phyloP scores from a whole-genome alignment of 2,888 invertebrate genomes.

The Callyntrura guangdongensis region DNA sequence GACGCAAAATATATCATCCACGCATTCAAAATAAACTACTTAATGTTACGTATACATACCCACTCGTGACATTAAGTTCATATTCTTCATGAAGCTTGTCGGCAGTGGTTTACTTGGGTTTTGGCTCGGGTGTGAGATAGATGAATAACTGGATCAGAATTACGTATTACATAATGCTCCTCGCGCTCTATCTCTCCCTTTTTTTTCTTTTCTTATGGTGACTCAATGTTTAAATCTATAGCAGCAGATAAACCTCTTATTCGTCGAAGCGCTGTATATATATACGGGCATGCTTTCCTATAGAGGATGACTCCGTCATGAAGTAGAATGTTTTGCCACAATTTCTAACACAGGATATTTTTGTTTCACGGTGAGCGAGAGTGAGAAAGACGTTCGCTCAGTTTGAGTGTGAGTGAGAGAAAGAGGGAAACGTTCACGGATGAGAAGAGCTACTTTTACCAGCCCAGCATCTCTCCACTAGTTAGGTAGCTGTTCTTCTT shows the following conservation, averaged over 20 bases:
- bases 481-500: neutral
- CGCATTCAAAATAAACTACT: neutral
- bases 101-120: slow-evolving; percentile 69
- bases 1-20: slow-evolving; percentile 7
- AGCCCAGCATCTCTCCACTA: slow-evolving; percentile 17
- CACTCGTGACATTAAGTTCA: slow-evolving; percentile 35
- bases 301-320: slow-evolving; percentile 19
- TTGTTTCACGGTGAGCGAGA: slow-evolving; percentile 34
- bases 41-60: neutral
- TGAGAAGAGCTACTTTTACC: slow-evolving; percentile 61
- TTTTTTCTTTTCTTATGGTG: neutral
- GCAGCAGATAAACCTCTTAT: slow-evolving; percentile 6
- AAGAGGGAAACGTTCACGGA: slow-evolving; percentile 57
- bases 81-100: slow-evolving; percentile 66
- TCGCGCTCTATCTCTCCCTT: neutral
- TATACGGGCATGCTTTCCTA: neutral
- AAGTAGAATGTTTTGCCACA: slow-evolving; percentile 16
- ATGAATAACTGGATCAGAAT: slow-evolving; percentile 61
- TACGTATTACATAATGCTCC: slow-evolving; percentile 44
- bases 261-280: neutral
- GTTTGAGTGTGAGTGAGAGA: slow-evolving; percentile 40
- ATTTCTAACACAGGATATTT: slow-evolving; percentile 45
- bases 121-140: slow-evolving; percentile 66
- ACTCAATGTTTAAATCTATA: slow-evolving; percentile 54
- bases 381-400: slow-evolving; percentile 56